Evolutionary conservation across 2,888 invertebrate species (phyloP).

Genomic region (Drosophila hamatofila): DNA sequence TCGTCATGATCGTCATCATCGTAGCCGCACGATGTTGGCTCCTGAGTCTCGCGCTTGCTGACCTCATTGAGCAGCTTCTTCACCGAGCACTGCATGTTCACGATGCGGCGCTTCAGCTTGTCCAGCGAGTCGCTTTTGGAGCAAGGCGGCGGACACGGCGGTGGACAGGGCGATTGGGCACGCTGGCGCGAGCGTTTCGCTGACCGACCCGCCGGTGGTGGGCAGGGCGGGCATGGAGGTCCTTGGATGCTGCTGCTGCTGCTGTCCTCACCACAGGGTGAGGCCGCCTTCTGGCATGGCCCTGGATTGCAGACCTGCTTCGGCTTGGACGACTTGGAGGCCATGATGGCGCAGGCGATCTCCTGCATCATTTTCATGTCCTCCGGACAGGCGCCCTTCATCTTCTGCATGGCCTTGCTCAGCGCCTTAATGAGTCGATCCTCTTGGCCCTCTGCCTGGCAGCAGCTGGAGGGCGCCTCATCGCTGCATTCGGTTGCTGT

Average conservation of each 20-base stretch:
- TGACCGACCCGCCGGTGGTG: constrained; percentile 12
- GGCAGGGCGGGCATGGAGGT: constrained; percentile 15
- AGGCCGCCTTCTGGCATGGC: constrained; percentile 27
- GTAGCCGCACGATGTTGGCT: constrained; percentile 9
- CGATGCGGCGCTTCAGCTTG: constrained; percentile 71
- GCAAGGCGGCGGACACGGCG: constrained; percentile 13
- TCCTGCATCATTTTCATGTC: constrained; percentile 77
- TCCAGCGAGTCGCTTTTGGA: constrained; percentile 62
- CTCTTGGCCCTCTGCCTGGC: constrained; percentile 56
- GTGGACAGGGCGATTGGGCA: constrained; percentile 21
- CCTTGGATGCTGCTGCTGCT: constrained; percentile 47
- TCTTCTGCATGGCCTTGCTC: constrained; percentile 74
- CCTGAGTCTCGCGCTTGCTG: constrained; percentile 55
- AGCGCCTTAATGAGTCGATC: constrained; percentile 64
- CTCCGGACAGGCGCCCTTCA: constrained; percentile 78
- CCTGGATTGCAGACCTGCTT: constrained; percentile 56
- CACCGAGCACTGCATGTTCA: constrained; percentile 75
- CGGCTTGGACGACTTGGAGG: constrained; percentile 45
- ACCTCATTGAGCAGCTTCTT: constrained; percentile 70
- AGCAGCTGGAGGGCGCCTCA: constrained; percentile 43
- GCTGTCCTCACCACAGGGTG: constrained; percentile 40
- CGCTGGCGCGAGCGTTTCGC: constrained; percentile 27
- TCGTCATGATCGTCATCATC: constrained; percentile 40
- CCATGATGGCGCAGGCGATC: constrained; percentile 69
- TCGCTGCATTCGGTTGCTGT: constrained; percentile 57